These are phyloP conservation scores for Acleris cristana DNA, from an alignment of 2,888 invertebrate genomes.

Conservation along the genomic window DNA sequence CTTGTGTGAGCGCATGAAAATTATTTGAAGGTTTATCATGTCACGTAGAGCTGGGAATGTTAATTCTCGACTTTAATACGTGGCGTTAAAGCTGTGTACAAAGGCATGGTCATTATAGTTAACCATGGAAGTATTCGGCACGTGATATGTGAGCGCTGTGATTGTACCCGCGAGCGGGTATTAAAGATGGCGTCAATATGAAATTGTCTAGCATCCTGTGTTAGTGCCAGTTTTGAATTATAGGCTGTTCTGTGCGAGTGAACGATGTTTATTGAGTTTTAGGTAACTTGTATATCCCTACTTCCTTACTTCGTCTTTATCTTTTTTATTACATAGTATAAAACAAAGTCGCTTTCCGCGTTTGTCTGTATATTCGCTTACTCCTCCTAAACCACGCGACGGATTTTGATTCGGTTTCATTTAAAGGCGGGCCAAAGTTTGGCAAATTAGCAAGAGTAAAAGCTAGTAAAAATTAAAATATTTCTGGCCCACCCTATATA, in stretches of 20 bases:
- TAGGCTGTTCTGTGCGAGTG: constrained; percentile 10
- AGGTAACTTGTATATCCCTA: not conserved
- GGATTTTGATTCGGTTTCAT: no score
- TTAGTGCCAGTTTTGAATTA: constrained; percentile 25
- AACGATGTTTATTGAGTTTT: constrained; percentile 9
- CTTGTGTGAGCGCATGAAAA: not conserved
- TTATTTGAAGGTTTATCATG: constrained; percentile 16
- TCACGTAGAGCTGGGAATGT: not conserved
- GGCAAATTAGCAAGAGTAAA: no score
- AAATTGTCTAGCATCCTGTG: constrained; percentile 20
- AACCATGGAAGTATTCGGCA: not conserved
- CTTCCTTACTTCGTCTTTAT: not conserved
- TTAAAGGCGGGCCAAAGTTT: no score
- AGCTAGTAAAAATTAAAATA: no score
- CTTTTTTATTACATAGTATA: no score
- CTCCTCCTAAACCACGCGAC: no score
- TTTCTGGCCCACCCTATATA: no score
- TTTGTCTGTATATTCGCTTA: no score
- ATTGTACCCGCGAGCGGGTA: constrained; percentile 25
- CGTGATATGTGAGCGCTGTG: constrained; percentile 28
- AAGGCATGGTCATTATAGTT: not conserved
- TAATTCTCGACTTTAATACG: constrained; percentile 8
- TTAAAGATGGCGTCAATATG: constrained; percentile 25
- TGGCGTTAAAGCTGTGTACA: not conserved
- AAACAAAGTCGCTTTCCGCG: no score